Evolutionary conservation across 2,113 vertebrate species (phyloP).

Genomic region (Toxostoma redivivum): DNA sequence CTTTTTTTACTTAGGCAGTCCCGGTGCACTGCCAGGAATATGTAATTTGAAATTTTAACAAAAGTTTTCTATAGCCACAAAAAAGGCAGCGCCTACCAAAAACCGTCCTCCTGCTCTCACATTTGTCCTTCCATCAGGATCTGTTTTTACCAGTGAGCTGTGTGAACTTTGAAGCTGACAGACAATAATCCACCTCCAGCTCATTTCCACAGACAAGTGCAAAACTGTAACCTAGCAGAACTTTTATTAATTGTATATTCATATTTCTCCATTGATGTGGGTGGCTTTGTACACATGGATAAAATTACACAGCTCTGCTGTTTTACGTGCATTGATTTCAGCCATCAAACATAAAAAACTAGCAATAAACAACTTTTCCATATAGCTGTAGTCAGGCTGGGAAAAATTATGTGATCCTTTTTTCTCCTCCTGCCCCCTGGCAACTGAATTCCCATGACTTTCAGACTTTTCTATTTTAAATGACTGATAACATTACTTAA

Average conservation of each 20-base stretch:
- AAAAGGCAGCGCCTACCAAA: neutral
- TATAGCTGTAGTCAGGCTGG: neutral
- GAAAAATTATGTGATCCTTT: neutral
- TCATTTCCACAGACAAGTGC: constrained; percentile 15
- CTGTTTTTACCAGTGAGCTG: neutral
- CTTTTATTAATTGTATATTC: constrained; percentile 1
- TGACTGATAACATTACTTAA: neutral
- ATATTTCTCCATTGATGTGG: neutral
- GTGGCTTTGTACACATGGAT: neutral
- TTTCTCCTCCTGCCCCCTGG: neutral
- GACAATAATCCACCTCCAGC: neutral
- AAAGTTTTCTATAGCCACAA: neutral
- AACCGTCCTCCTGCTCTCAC: neutral
- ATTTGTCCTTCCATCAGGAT: neutral
- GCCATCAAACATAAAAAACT: neutral
- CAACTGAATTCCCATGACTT: neutral
- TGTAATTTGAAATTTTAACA: neutral
- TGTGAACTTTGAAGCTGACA: neutral
- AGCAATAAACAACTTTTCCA: neutral
- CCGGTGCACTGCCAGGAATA: neutral
- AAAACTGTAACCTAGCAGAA: constrained; percentile 1
- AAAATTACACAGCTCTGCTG: neutral
- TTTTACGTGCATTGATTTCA: neutral
- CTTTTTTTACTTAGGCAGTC: neutral
- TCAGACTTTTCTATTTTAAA: neutral